Conservation (phyloP, 2,113 vertebrate genomes). For the Passer domesticus region DNA sequence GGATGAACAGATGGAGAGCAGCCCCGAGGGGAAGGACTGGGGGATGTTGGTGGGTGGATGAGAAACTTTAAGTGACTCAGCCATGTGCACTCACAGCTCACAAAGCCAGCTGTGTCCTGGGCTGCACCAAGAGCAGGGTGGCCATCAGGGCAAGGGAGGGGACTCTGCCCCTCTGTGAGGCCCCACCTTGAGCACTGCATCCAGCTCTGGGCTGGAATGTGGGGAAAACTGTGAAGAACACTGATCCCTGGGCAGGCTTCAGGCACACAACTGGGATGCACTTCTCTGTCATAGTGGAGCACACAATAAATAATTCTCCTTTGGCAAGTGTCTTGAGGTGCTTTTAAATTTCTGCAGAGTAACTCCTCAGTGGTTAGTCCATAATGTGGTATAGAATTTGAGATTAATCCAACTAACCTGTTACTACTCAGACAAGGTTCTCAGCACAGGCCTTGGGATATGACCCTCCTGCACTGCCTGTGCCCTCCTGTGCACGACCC, state of each 20-base stretch:
- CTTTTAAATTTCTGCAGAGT: not conserved
- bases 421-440: not conserved
- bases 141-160: not conserved
- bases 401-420: not conserved
- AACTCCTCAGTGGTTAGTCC: not conserved
- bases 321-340: not conserved
- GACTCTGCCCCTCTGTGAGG: not conserved
- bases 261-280: not conserved
- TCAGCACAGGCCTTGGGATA: not conserved
- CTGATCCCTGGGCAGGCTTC: rapidly evolving
- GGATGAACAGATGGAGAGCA: not conserved
- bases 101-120: not conserved
- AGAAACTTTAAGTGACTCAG: not conserved
- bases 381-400: not conserved
- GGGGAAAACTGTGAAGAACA: not conserved
- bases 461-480: not conserved
- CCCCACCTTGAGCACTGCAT: not conserved
- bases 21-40: not conserved
- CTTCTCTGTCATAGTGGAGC: rapidly evolving
- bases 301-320: not conserved
- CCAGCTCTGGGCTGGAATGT: not conserved
- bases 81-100: not conserved
- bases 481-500: not conserved
- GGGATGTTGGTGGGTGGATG: not conserved
- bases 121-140: not conserved